Conservation (phyloP, 2,888 invertebrate genomes). For the Perizoma affinitatum region DNA sequence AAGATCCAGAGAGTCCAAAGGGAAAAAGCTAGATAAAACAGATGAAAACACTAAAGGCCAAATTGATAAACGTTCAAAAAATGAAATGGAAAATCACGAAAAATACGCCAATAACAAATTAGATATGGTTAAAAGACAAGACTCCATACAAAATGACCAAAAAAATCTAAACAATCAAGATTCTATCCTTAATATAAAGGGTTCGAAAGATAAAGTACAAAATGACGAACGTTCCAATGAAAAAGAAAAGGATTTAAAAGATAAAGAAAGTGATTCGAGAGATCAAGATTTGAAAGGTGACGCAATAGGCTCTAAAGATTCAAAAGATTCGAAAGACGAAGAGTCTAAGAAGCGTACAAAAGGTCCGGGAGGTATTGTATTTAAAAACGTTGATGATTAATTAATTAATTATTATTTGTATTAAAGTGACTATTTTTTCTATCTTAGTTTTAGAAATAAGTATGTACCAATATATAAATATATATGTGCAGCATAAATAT, state of each 20-base stretch:
- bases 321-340: neutral
- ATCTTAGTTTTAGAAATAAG: conserved; percentile 15
- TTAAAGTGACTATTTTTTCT: neutral
- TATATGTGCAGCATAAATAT: too few species aligned
- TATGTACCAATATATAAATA: neutral
- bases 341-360: neutral
- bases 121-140: too few species aligned
- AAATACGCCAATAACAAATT: neutral
- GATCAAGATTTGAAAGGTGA: neutral
- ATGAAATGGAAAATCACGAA: neutral
- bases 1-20: neutral
- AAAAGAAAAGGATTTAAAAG: neutral
- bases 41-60: neutral
- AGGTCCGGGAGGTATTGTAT: too few species aligned
- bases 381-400: too few species aligned
- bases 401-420: too few species aligned
- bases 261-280: neutral
- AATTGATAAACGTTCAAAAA: neutral
- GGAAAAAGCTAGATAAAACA: neutral
- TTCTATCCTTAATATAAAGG: neutral
- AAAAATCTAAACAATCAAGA: too few species aligned
- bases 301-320: neutral
- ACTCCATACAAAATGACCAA: too few species aligned
- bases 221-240: neutral
- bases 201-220: neutral